phyloP scores from a whole-genome alignment of 2,888 invertebrate species.

The Homarus gammarus region DNA sequence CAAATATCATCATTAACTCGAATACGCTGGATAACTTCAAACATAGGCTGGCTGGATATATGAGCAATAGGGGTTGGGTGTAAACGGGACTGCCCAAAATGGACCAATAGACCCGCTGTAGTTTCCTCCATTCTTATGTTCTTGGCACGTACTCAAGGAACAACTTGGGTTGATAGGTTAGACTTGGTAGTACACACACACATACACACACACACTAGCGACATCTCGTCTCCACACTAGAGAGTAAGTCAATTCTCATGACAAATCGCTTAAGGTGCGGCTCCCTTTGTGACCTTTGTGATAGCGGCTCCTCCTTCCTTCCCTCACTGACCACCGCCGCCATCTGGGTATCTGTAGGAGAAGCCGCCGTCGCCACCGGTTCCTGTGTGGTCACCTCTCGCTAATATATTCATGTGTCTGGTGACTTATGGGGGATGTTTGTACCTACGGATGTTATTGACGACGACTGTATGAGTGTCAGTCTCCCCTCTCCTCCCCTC shows the following conservation, averaged over 20 bases:
- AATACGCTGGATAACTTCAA: no score
- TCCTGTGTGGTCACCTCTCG: no score
- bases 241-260: not conserved
- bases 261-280: conserved; percentile 1
- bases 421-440: not conserved
- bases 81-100: no score
- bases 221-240: not conserved
- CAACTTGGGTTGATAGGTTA: no score
- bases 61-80: no score
- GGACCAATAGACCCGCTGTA: no score
- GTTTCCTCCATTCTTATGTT: no score
- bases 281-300: not conserved
- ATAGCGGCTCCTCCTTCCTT: not conserved
- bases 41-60: no score
- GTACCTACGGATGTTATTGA: not conserved
- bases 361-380: not conserved
- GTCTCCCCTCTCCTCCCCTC: not conserved
- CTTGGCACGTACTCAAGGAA: no score
- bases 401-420: not conserved
- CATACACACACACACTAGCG: not conserved
- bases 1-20: no score
- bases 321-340: not conserved
- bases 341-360: not conserved
- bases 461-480: not conserved
- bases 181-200: no score